Evolutionary conservation across 2,797 vertebrate species (phyloP).

Genomic region (Anabas testudineus): DNA sequence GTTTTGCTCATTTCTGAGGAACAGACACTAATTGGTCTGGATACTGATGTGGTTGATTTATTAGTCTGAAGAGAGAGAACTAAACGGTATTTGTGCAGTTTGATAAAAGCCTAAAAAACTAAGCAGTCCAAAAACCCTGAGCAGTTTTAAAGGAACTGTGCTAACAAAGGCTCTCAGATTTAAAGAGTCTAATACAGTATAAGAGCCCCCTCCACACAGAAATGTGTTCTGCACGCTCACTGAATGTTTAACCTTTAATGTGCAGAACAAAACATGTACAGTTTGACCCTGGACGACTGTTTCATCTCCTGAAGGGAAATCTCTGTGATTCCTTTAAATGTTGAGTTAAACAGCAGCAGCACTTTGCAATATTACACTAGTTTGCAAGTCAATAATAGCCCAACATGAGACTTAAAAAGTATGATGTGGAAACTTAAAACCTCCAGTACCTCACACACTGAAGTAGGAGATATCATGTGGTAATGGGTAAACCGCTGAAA

Average conservation of each 20-base stretch:
- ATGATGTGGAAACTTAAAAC: not conserved
- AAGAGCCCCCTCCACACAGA: not conserved
- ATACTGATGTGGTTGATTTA: conserved; percentile 16
- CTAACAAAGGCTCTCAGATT: no score
- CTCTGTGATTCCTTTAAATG: no score
- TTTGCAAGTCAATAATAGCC: not conserved
- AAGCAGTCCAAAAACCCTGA: not conserved
- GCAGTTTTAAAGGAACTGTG: no score
- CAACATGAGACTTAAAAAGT: not conserved
- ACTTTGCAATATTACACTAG: not conserved
- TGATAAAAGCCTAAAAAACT: conserved; percentile 5
- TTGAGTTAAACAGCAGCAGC: not conserved
- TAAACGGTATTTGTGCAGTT: not conserved
- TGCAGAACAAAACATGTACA: no score
- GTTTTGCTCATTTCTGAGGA: conserved; percentile 23
- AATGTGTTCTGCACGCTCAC: conserved; percentile 2
- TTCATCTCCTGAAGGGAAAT: no score
- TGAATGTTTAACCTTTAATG: not conserved
- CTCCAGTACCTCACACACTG: not conserved
- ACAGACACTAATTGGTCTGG: conserved; percentile 37
- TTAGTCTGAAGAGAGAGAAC: not conserved
- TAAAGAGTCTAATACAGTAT: conserved; percentile 1
- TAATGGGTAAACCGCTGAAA: not conserved
- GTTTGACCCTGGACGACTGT: no score
- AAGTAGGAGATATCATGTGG: not conserved